Conservation (phyloP, 2,888 invertebrate species). For the Epinotia bilunana region DNA sequence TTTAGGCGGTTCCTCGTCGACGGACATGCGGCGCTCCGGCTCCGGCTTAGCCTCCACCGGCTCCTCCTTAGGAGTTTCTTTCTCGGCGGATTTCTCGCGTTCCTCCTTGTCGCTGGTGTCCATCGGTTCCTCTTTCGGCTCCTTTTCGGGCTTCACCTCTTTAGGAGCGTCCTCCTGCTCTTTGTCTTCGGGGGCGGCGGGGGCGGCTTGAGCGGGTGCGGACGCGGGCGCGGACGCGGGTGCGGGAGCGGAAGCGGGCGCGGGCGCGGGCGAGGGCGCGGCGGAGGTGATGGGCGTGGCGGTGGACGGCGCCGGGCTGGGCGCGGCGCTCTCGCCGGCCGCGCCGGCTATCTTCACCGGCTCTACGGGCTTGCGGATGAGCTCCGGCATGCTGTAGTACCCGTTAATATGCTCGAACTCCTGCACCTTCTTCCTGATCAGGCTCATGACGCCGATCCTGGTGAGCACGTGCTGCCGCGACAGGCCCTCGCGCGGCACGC, state of each 20-base stretch:
- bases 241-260: slow-evolving; percentile 83
- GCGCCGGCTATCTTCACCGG: slow-evolving; percentile 83
- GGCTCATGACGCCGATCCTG: slow-evolving; percentile 99
- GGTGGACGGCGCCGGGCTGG: slow-evolving; percentile 89
- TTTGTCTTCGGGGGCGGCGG: slow-evolving; percentile 70
- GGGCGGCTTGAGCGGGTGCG: slow-evolving; percentile 83
- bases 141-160: slow-evolving; percentile 70
- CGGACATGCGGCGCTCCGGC: slow-evolving; percentile 71
- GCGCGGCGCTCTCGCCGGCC: slow-evolving; percentile 85
- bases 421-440: slow-evolving; percentile 99
- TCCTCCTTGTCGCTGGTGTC: slow-evolving; percentile 71
- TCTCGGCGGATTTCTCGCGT: slow-evolving; percentile 62
- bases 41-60: slow-evolving; percentile 68
- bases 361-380: slow-evolving; percentile 91
- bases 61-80: slow-evolving; percentile 60
- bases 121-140: slow-evolving; percentile 68
- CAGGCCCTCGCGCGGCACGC: slow-evolving; percentile 98
- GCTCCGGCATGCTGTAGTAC: slow-evolving; percentile 98
- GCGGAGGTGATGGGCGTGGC: slow-evolving; percentile 80
- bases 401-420: slow-evolving; percentile 99
- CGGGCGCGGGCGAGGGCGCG: slow-evolving; percentile 75
- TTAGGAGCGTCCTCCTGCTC: slow-evolving; percentile 75
- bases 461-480: slow-evolving; percentile 99
- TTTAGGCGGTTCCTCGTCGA: slow-evolving; percentile 74
- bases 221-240: slow-evolving; percentile 73